Percentiles rank a stretch among this genome's conserved stretches.
Evolutionary conservation across 2,797 vertebrate species (phyloP).

Genomic region (Smutsia temminckii): DNA sequence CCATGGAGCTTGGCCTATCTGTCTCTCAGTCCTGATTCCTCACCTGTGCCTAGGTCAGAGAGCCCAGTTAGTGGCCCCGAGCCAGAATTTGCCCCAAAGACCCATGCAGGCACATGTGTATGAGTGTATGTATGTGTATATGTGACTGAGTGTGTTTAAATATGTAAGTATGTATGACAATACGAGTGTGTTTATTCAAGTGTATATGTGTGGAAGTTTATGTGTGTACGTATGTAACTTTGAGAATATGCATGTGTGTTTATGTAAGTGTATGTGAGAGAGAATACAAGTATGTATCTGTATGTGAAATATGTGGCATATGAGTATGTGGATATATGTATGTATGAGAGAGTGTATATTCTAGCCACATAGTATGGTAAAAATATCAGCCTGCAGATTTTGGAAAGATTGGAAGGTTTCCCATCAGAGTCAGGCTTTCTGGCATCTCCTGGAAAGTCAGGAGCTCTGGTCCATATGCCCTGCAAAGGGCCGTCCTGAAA

Average conservation of each 20-base stretch:
- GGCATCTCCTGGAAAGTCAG: not conserved
- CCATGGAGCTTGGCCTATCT: not conserved
- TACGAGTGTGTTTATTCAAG: not conserved
- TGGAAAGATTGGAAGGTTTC: not conserved
- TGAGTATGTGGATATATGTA: not conserved
- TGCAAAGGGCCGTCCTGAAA: not conserved
- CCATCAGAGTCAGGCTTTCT: not conserved
- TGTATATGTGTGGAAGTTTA: not conserved
- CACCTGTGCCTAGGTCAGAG: not conserved
- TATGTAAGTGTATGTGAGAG: not conserved
- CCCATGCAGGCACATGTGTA: fast-evolving
- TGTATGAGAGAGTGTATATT: not conserved
- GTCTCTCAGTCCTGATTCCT: not conserved
- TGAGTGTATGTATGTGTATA: not conserved
- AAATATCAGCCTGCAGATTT: not conserved
- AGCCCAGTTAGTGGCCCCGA: not conserved
- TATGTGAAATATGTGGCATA: not conserved
- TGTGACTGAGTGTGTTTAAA: too few species aligned
- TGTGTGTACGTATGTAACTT: not conserved
- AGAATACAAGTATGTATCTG: not conserved
- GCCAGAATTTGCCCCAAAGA: not conserved
- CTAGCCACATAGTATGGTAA: not conserved
- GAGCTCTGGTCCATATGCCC: not conserved
- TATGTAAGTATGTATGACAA: not conserved
- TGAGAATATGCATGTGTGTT: not conserved